These are phyloP conservation scores for Anastrepha ludens DNA, from an alignment of 1,140 invertebrate genomes.

Conservation along the genomic window DNA sequence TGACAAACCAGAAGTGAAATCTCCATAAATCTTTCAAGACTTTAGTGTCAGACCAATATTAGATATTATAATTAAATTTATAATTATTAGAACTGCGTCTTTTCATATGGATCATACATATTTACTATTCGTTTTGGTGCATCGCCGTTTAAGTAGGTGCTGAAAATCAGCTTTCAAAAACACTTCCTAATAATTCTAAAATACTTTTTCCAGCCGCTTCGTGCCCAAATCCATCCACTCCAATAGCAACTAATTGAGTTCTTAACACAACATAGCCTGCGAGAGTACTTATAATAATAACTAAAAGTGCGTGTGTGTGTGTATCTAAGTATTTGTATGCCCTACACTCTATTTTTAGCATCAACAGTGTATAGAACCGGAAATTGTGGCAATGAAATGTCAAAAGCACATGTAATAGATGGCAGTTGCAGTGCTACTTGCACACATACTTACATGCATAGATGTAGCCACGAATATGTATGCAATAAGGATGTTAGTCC, in stretches of 20 bases:
- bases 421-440: background rate
- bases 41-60: no score
- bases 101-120: no score
- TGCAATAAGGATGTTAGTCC: no score
- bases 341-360: conserved; percentile 6
- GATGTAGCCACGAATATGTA: no score
- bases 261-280: background rate
- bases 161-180: background rate
- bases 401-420: conserved; percentile 12
- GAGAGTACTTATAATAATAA: background rate
- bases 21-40: no score
- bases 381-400: conserved; percentile 50
- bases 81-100: no score
- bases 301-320: background rate
- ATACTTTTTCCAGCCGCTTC: background rate
- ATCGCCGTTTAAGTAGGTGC: background rate
- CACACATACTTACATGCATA: no score
- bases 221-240: background rate
- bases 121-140: no score
- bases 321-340: background rate
- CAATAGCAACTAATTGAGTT: background rate
- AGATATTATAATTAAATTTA: no score
- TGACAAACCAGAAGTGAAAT: no score
- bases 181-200: background rate
- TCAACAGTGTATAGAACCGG: background rate